These are phyloP conservation scores for Drosophila tristis DNA, from an alignment of 1,140 invertebrate species.

Conservation along the genomic window DNA sequence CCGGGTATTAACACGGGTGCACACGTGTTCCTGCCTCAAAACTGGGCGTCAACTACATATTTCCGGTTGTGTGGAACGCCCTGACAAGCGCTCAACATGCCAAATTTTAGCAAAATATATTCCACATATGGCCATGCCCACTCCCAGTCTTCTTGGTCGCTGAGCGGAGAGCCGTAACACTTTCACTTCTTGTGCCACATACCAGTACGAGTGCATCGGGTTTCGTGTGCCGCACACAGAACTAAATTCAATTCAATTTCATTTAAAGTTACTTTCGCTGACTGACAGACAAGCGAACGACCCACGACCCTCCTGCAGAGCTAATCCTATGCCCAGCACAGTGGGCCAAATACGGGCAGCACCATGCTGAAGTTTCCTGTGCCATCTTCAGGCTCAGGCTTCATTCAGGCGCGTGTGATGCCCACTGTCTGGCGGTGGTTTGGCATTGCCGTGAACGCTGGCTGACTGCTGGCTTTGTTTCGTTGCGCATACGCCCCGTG, in stretches of 20 bases:
- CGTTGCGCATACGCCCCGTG: slow-evolving; percentile 50
- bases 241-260: slow-evolving; percentile 83
- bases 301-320: slow-evolving; percentile 42
- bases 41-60: slow-evolving; percentile 79
- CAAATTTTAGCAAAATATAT: slow-evolving; percentile 47
- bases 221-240: slow-evolving; percentile 77
- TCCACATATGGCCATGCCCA: slow-evolving; percentile 41
- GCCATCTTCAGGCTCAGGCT: background rate
- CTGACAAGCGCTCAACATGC: slow-evolving; percentile 65
- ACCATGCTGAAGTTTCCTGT: background rate
- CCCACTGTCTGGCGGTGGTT: slow-evolving; percentile 33
- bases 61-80: slow-evolving; percentile 71
- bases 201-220: slow-evolving; percentile 21
- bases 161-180: slow-evolving; percentile 42
- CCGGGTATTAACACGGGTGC: background rate
- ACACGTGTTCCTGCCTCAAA: slow-evolving; percentile 46
- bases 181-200: slow-evolving; percentile 54
- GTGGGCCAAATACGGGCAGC: slow-evolving; percentile 24
- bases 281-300: slow-evolving; percentile 75
- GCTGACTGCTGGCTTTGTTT: slow-evolving; percentile 31
- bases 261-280: slow-evolving; percentile 82
- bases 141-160: background rate
- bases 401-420: background rate
- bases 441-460: slow-evolving; percentile 27
- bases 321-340: slow-evolving; percentile 28